Conservation (phyloP, 2,888 invertebrate genomes). For the Dryobotodes eremita region DNA sequence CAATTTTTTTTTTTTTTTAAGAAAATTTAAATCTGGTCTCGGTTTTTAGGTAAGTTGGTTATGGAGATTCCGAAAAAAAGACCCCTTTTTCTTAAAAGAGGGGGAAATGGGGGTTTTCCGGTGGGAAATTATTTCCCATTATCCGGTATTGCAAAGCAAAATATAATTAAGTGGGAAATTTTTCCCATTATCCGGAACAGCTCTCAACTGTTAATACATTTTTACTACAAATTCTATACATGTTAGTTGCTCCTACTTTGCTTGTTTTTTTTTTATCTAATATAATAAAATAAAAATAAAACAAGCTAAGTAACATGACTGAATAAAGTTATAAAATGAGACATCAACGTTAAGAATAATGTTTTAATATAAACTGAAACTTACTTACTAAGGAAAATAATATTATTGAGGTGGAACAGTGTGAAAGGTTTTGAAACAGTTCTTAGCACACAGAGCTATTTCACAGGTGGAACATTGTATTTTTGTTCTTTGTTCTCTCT, state of each 20-base stretch:
- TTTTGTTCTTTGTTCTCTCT: background rate
- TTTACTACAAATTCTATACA: background rate
- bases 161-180: background rate
- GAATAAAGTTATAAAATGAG: background rate
- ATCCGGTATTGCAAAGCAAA: background rate
- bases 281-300: no score
- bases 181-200: background rate
- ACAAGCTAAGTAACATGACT: background rate
- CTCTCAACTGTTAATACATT: background rate
- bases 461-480: slow-evolving; percentile 18
- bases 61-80: no score
- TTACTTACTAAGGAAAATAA: background rate
- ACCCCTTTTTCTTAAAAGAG: no score
- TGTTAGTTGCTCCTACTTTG: no score
- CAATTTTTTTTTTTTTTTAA: background rate
- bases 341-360: no score
- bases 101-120: no score
- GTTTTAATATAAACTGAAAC: no score
- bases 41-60: no score
- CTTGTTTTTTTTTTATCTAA: no score
- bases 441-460: slow-evolving; percentile 14
- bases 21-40: no score
- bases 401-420: background rate
- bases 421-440: slow-evolving; percentile 8
- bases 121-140: no score